These are phyloP conservation scores for Beroe ovata DNA, from an alignment of 37 sponge, comb jelly and placozoan species.

Conservation along the genomic window DNA sequence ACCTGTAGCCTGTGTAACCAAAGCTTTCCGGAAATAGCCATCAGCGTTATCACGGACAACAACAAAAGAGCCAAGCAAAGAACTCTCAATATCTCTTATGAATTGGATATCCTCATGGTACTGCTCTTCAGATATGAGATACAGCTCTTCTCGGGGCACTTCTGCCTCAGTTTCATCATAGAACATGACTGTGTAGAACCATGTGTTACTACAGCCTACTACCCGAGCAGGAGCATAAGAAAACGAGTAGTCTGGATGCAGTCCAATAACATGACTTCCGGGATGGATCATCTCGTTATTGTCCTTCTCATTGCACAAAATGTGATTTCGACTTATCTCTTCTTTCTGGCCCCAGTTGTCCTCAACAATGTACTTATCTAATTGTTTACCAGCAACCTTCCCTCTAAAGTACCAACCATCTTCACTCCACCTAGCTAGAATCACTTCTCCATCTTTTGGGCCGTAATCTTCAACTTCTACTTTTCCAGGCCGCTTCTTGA, in stretches of 20 bases:
- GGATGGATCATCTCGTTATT: neutral
- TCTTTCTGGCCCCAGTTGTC: conserved; percentile 36
- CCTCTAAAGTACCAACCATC: conserved; percentile 64
- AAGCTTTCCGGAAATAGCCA: neutral
- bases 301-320: conserved; percentile 4
- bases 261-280: conserved; percentile 30
- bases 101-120: conserved; percentile 26
- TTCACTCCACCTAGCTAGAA: conserved; percentile 32
- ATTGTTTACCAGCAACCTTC: neutral
- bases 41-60: conserved; percentile 37
- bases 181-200: conserved; percentile 14
- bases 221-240: conserved; percentile 48
- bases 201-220: neutral
- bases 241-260: conserved; percentile 64
- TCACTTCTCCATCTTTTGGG: neutral
- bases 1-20: conserved; percentile 27
- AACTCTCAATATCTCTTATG: conserved; percentile 33
- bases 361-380: neutral
- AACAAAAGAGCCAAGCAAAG: conserved; percentile 42
- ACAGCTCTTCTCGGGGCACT: conserved; percentile 48
- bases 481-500: neutral
- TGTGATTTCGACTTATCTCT: conserved; percentile 2
- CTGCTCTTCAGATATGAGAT: conserved; percentile 6
- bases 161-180: conserved; percentile 41
- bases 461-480: no score